Evolutionary conservation across 2,888 invertebrate species (phyloP), one percentile per base, ranked within the genome.

Genomic region (Eilema caniola): DNA sequence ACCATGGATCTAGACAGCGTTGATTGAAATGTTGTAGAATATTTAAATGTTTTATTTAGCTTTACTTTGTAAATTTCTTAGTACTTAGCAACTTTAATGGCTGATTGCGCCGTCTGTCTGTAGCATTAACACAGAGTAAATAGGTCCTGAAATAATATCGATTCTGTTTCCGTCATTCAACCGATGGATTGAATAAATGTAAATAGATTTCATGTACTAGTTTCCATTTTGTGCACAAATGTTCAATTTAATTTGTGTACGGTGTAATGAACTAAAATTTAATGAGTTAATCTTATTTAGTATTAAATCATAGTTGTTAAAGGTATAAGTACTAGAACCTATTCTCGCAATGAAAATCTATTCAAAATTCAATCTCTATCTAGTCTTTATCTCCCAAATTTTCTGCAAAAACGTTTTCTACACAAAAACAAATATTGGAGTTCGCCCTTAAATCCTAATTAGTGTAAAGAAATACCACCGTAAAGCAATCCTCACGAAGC

Each of bases 161-260:
- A 75, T 57, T 59, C 59, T 64, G 62, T 75, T 73, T 70, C 64
- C 73, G 65, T 70, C 66, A 70, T 68, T 59, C 67, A 66, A 57
- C 53, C 72, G 24, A 70, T 69, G 67, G 62, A 78, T 78, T 69
- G 78, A 71, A 63, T 65, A 57, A 47, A 56, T 53, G 56, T 70
- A 74, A 73, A 79, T 73, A 62, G 70, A 76, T 73, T 74, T 66
- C 47, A 67, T 68, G 69, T 74, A 71, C 79, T 69, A 78, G 79
- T 79, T 81, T 73, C 66, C 76, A 79, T 81, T 69, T 73, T 68
- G 68, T 71, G 63, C 71, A 70, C 66, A 72, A 68, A 69, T 56
- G 62, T 81, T 73, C 71, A 71, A 78, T 79, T 75, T 69, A 69
- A 75, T 62, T 60, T 62, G 53, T 61, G 79, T 78, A 67, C 59